Percentiles rank a stretch among this genome's conserved stretches.
Conservation (phyloP, 2,888 invertebrate species). For the Tortrix viridana region DNA sequence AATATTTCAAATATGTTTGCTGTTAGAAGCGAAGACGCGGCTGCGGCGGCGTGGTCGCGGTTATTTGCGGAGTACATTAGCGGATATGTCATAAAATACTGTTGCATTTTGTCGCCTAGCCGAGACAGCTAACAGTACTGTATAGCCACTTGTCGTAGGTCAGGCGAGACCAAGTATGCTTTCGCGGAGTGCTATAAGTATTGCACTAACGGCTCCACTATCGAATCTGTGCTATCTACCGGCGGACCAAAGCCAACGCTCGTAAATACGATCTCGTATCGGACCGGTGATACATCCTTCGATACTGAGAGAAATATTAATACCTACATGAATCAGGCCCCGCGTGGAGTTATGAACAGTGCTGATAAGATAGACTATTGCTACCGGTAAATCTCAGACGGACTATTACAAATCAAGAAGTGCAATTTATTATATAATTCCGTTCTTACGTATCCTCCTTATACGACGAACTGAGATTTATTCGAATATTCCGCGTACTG, state of each 20-base stretch:
- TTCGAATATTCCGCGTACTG: slow-evolving; percentile 7
- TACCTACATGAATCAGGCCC: slow-evolving; percentile 54
- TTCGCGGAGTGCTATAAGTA: slow-evolving; percentile 50
- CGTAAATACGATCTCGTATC: slow-evolving; percentile 73
- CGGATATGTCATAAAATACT: slow-evolving; percentile 42
- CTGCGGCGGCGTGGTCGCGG: slow-evolving; percentile 9
- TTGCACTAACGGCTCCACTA: slow-evolving; percentile 57
- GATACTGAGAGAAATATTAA: slow-evolving; percentile 77
- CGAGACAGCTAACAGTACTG: slow-evolving; percentile 38
- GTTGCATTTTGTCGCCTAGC: slow-evolving; percentile 42
- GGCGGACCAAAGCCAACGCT: slow-evolving; percentile 62
- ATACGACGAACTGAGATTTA: slow-evolving; percentile 11
- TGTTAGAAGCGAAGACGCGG: background rate
- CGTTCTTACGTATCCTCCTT: slow-evolving; percentile 2
- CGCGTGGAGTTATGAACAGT: slow-evolving; percentile 68
- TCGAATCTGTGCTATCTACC: slow-evolving; percentile 61
- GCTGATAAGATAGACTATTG: slow-evolving; percentile 55
- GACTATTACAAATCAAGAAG: slow-evolving; percentile 14
- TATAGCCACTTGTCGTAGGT: slow-evolving; percentile 50
- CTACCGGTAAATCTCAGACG: slow-evolving; percentile 35
- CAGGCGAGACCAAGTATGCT: slow-evolving; percentile 50
- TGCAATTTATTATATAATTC: slow-evolving; percentile 25
- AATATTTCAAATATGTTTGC: background rate
- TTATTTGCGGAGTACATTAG: slow-evolving; percentile 39
- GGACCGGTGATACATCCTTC: slow-evolving; percentile 68